Evolutionary conservation across 2,888 invertebrate species (phyloP).

Genomic region (Lacanobia wlatinum): DNA sequence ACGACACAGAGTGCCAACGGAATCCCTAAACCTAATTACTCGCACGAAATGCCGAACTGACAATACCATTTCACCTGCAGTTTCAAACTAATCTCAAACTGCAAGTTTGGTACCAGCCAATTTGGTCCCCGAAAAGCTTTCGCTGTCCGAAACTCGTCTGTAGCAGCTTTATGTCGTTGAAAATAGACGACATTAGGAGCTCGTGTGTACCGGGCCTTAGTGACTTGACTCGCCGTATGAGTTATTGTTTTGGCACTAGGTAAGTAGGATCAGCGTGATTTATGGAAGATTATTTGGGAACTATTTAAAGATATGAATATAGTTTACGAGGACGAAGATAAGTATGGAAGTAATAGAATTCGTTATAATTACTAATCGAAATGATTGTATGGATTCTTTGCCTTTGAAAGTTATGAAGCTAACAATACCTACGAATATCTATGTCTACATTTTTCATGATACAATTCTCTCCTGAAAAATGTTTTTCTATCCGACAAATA

Average conservation of each 20-base stretch:
- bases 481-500: not conserved
- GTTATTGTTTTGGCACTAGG: constrained; percentile 79
- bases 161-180: constrained; percentile 24
- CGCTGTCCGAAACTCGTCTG: constrained; percentile 1
- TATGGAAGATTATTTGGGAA: constrained; percentile 60
- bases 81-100: constrained; percentile 37
- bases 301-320: constrained; percentile 33
- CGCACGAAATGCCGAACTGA: constrained; percentile 22
- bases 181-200: constrained; percentile 15
- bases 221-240: constrained; percentile 69
- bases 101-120: constrained; percentile 32
- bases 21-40: constrained; percentile 11
- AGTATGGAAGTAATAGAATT: not conserved
- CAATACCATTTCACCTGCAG: constrained; percentile 28
- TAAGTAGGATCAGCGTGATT: constrained; percentile 79
- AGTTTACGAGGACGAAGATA: not conserved
- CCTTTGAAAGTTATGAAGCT: not conserved
- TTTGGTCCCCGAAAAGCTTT: constrained; percentile 28
- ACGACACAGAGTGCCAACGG: not conserved
- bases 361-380: not conserved
- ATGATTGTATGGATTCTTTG: not conserved
- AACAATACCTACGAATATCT: not conserved
- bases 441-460: not conserved
- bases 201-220: constrained; percentile 44
- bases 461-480: too few species aligned